These are phyloP conservation scores for Portunus trituberculatus DNA, from an alignment of 1,140 invertebrate genomes.

Conservation along the genomic window DNA sequence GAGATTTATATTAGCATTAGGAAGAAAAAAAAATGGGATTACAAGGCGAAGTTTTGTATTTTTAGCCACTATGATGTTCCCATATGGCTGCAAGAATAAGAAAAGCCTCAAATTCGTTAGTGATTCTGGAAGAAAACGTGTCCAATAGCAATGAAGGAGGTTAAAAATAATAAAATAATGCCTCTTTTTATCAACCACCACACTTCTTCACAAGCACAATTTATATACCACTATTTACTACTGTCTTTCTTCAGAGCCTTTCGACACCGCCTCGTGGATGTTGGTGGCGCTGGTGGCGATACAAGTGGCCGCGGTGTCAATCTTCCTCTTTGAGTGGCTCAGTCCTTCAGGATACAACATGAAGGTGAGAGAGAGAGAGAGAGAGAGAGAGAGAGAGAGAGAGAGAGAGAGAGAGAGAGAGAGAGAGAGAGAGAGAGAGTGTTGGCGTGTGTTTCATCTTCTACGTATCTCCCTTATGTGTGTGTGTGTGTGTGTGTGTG, in stretches of 20 bases:
- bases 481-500: slow-evolving; percentile 18
- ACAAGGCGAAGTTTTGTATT: too few species aligned
- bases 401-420: slow-evolving; percentile 20
- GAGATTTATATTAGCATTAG: too few species aligned
- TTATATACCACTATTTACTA: too few species aligned
- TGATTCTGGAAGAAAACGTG: too few species aligned
- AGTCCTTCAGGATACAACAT: slow-evolving; percentile 96
- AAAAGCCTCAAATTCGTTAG: too few species aligned
- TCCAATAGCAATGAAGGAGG: too few species aligned
- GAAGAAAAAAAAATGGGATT: too few species aligned
- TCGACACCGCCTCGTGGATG: slow-evolving; percentile 99
- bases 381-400: background rate
- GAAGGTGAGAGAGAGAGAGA: slow-evolving; percentile 87
- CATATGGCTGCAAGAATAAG: too few species aligned
- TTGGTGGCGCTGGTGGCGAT: slow-evolving; percentile 97
- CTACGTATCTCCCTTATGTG: background rate
- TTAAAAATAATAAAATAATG: too few species aligned
- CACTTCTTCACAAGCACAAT: background rate
- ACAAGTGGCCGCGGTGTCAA: slow-evolving; percentile 96
- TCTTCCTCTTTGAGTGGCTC: slow-evolving; percentile 98
- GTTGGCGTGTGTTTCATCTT: background rate
- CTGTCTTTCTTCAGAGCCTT: slow-evolving; percentile 89
- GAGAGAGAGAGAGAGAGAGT: background rate
- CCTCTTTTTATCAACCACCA: too few species aligned
- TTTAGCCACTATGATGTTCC: too few species aligned